Base-by-base conservation (phyloP, 2,888 invertebrate species). In the Blomia tropicalis region DNA sequence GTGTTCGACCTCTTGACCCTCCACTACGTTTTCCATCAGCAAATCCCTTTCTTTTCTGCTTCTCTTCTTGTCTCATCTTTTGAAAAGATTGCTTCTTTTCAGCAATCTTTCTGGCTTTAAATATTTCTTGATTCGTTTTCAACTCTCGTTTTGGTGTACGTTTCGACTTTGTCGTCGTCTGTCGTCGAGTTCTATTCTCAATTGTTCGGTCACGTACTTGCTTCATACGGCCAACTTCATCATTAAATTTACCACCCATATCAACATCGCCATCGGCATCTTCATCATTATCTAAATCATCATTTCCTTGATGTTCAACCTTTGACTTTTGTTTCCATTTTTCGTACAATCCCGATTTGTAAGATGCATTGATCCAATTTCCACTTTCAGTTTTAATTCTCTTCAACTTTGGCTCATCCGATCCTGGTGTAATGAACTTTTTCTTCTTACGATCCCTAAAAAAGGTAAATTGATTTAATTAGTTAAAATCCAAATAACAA, bases 371-470 rank as follows among this genome's bases (percentile, higher is more conserved):
- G 69, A 98, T 90, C 82, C 89, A 88, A 0, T 81, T 83, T 22
- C 95, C 98, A 65, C 91, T 91, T 76, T 98, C 98, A 0, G 95
- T 95, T 70, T 84, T 83, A 67, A 98, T 92, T 76, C 85, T 88
- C 61, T 83, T 84, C 25, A 76, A 75, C 68, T 81, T 81, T 1
- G 75, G 70, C 68, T 79, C 75, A 29, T 53, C 59, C 60, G 65
- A 68, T 31, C 62, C 66, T 53, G 67, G 66, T 27, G 72, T 71
- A 32, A 96, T 83, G 83, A 90, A 92, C 77, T 89, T 93, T 80
- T 95, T 96, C 75, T 87, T 84, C 73, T 91, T 90, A 58, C 91
- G 80, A 77, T 96, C 95, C 96, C 96, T 77, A 47, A 36, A 51
- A 54, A 36, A 60, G 41, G 53, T 27, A 59, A 62, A 43, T 23